These are phyloP conservation scores for Mohoua ochrocephala DNA, from an alignment of 2,113 vertebrate species.

Conservation along the genomic window DNA sequence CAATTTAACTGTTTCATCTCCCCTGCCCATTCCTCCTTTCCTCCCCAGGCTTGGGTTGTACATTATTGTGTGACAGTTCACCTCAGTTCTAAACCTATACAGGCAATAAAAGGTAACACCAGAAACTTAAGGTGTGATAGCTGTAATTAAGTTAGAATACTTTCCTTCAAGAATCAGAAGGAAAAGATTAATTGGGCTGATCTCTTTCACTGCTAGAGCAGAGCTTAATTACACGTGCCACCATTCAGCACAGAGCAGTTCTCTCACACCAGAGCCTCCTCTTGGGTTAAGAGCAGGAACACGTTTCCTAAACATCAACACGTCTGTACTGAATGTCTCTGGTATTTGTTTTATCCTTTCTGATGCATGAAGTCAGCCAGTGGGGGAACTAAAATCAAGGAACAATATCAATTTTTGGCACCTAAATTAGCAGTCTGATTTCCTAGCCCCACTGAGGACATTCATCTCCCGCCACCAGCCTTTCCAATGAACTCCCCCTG, in stretches of 20 bases:
- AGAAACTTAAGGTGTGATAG: background rate
- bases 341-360: background rate
- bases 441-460: background rate
- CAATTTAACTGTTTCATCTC: background rate
- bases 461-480: background rate
- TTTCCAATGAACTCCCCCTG: background rate
- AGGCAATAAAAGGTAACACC: background rate
- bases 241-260: background rate
- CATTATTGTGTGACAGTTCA: background rate
- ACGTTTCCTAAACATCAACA: background rate
- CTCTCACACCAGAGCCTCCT: background rate
- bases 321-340: background rate
- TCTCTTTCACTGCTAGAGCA: background rate
- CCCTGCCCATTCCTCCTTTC: background rate
- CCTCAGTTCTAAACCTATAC: background rate
- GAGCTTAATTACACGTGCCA: background rate
- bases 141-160: background rate
- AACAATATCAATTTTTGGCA: background rate
- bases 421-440: background rate
- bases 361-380: background rate
- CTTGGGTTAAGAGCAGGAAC: background rate
- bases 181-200: background rate
- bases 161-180: background rate
- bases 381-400: background rate
- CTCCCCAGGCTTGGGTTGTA: background rate